phyloP scores from a whole-genome alignment of 2,888 invertebrate genomes.

The Girardia tigrina region DNA sequence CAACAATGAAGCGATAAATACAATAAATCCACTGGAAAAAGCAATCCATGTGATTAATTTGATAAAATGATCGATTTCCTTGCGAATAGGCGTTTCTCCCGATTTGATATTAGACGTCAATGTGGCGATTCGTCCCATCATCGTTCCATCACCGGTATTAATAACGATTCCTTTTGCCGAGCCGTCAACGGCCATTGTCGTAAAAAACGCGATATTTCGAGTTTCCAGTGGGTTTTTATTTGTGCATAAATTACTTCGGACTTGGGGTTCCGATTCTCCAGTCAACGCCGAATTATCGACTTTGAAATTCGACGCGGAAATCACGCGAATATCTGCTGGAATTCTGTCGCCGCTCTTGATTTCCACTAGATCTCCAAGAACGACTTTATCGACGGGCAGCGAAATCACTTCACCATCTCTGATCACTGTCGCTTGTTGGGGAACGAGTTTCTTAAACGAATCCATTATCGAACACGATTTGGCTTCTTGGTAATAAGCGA shows the following conservation, averaged over 20 bases:
- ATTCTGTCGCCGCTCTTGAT: conserved; percentile 97
- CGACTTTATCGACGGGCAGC: conserved; percentile 61
- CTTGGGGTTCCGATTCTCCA: conserved; percentile 64
- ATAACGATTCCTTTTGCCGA: conserved; percentile 48
- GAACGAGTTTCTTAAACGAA: conserved; percentile 91
- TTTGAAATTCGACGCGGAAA: conserved; percentile 86
- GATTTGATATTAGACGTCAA: conserved; percentile 50
- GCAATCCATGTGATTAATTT: conserved; percentile 80
- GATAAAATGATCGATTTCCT: conserved; percentile 97
- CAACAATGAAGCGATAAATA: conserved; percentile 89
- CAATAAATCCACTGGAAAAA: conserved; percentile 66
- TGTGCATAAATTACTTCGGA: conserved; percentile 57
- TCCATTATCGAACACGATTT: conserved; percentile 97
- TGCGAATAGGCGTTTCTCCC: conserved; percentile 83
- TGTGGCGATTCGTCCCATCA: conserved; percentile 51
- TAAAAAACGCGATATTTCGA: conserved; percentile 66
- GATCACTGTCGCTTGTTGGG: conserved; percentile 60
- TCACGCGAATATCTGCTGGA: conserved; percentile 88
- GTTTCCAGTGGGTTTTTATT: conserved; percentile 63
- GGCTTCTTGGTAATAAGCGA: conserved; percentile 91
- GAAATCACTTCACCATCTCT: conserved; percentile 52
- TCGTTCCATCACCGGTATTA: conserved; percentile 48
- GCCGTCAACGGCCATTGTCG: conserved; percentile 61
- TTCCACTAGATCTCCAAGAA: conserved; percentile 90
- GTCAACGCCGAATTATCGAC: conserved; percentile 61